Base-by-base conservation (phyloP, 2,113 vertebrate species). In the Centropristis striata region DNA sequence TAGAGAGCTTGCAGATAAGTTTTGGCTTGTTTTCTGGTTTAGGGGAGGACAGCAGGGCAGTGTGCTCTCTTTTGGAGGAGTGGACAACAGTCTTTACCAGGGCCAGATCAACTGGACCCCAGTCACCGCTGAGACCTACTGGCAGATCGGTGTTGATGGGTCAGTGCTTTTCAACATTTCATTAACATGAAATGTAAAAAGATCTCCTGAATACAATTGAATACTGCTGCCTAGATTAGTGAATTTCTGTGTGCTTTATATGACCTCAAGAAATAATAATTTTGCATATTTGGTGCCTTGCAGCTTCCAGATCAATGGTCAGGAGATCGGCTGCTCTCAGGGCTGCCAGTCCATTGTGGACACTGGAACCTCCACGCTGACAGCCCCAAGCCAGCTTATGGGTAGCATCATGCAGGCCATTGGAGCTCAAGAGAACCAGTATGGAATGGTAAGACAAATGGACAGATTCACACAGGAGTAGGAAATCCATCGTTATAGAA, bases 261-360 rank as follows among this genome's bases (percentile, higher is more conserved):
- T 50, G 21, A 49, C 7, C n/a, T 16, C 21, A 28, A 25, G 25
- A 57, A 60, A 49, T 65, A 44, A 28, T 13, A 4, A 37, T 65
- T 57, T 58, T 37, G 3, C 16, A 59, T 54, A 39, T 59, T 36
- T 59, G 25, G 15, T 36, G 15, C 8, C 12, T 39, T 47, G 20
- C 50, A 95, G 94, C 53, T 94, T 95, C 70, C 18, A 72, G 23
- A 76, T 95, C 47, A 78, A 74, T 21, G 88, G 82, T 21, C 80
- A 78, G 44, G 67, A 87, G 44, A 86, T 75, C 2, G 77, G 88
- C 60, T 93, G 92, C 50, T 88, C 88, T 36, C 68, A 73, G 36
- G 94, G 94, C 50, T 96, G 93, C 75, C 94, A 94, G 84, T 88
- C 84, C 6, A 86, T 94, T 12, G 86, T 92, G 21, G 94, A 95